phyloP scores from a whole-genome alignment of 2,113 vertebrate species.

The Helogale parvula region DNA sequence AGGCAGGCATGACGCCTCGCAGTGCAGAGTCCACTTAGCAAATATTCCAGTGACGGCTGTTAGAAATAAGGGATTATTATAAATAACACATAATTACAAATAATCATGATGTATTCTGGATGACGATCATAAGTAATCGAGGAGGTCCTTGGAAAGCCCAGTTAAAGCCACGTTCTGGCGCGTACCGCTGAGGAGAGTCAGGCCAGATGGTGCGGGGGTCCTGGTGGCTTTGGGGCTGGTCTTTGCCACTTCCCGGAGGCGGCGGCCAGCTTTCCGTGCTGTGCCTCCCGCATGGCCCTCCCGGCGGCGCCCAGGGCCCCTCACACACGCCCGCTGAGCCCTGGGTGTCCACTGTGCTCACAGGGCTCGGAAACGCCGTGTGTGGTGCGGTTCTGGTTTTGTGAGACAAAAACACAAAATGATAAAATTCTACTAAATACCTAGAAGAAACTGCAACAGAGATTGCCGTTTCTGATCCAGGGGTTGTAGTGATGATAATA shows the following conservation, averaged over 20 bases:
- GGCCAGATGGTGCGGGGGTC: not conserved
- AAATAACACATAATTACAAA: too few relatives aligned
- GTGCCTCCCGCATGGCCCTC: too few relatives aligned
- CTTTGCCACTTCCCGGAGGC: not conserved
- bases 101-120: too few relatives aligned
- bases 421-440: not conserved
- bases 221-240: not conserved
- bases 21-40: not conserved
- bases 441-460: not conserved
- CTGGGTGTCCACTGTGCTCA: not conserved
- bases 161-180: not conserved
- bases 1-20: fast-evolving
- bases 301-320: not conserved
- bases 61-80: too few relatives aligned
- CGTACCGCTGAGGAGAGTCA: fast-evolving
- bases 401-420: not conserved
- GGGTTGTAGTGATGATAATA: not conserved
- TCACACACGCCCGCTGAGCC: not conserved
- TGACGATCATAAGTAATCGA: too few relatives aligned
- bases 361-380: not conserved
- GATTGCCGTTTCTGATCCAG: not conserved
- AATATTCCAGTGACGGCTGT: not conserved
- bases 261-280: not conserved
- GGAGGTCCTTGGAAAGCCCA: not conserved
- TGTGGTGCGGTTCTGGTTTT: not conserved